Base-by-base conservation (phyloP, 2,888 invertebrate genomes). In the Malacosoma neustria region DNA sequence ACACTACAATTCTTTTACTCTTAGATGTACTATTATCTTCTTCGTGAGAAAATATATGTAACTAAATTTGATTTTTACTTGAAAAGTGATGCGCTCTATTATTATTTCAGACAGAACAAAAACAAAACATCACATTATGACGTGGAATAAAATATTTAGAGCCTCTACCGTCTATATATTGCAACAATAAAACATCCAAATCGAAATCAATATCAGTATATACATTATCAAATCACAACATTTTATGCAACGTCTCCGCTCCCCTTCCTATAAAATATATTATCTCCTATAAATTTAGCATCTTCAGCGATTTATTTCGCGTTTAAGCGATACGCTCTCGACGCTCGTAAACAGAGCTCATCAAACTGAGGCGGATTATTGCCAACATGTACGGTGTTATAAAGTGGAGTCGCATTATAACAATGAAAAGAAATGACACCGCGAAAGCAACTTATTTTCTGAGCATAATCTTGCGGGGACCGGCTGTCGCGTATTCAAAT, bases 271-370 rank as follows among this genome's bases (percentile, higher is more conserved):
- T 74, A 76, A 77, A 76, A 74, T 75, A 74, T 73, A 76, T 73
- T 73, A 73, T 72, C 68, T 72, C 63, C 61, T 65, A 77, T 76
- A 76, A 77, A 76, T 76, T 75, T 68, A 61, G 66, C 70, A 69
- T 72, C 72, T 71, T 69, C 70, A 70, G 70, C 74, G 70, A 76
- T 79, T 79, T 77, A 79, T 77, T 72, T 66, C 51, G 64, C 65
- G 63, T 66, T 70, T 60, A 63, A 67, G 59, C 69, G 73, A 72
- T 75, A 73, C 72, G 63, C 65, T 66, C 57, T 57, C 54, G 51
- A 53, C 46, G 64, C 50, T 74, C 74, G 70, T 79, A 79, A 77
- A 76, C 72, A 74, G 67, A 48, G 55, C 67, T 74, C 74, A 63
- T 77, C 72, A 71, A 72, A 64, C 61, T 45, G 52, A 41, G 51